Conservation (phyloP, 2,888 invertebrate genomes). For the Dicyrtomina minuta region DNA sequence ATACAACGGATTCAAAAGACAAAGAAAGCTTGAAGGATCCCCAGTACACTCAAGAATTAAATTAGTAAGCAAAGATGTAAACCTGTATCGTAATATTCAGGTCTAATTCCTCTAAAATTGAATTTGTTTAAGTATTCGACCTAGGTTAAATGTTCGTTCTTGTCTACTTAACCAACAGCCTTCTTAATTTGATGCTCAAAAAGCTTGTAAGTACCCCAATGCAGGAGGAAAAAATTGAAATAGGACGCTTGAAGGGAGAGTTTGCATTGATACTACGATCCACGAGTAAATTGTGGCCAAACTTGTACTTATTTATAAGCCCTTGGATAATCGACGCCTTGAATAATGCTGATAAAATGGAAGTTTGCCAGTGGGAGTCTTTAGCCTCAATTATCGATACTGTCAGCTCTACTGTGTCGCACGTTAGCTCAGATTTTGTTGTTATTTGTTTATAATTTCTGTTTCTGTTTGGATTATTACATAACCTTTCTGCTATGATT, state of each 20-base stretch:
- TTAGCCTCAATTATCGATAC: conserved; percentile 46
- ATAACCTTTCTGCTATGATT: too few relatives aligned
- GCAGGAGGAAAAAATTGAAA: conserved; percentile 42
- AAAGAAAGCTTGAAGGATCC: conserved; percentile 18
- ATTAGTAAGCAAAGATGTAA: conserved; percentile 28
- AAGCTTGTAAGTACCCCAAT: conserved; percentile 43
- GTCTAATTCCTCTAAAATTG: too few relatives aligned
- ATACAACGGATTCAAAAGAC: conserved; percentile 17
- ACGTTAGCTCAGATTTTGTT: conserved; percentile 44
- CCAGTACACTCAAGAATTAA: conserved; percentile 20
- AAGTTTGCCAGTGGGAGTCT: conserved; percentile 49
- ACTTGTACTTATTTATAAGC: conserved; percentile 45
- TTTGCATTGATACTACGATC: conserved; percentile 40
- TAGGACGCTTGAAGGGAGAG: conserved; percentile 44
- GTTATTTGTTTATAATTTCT: too few relatives aligned
- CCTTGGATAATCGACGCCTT: conserved; percentile 46
- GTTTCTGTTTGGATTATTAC: too few relatives aligned
- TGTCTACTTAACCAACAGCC: conserved; percentile 25
- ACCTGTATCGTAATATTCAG: too few relatives aligned
- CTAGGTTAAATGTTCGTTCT: too few relatives aligned
- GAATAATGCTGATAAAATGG: conserved; percentile 39
- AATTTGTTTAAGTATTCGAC: too few relatives aligned
- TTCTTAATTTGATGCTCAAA: conserved; percentile 40
- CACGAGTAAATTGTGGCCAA: conserved; percentile 42
- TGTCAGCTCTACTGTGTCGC: conserved; percentile 46